Evolutionary conservation across 2,888 invertebrate genomes (phyloP), one percentile per base, ranked within the genome.

Genomic region (Arrhopalites spinosus): DNA sequence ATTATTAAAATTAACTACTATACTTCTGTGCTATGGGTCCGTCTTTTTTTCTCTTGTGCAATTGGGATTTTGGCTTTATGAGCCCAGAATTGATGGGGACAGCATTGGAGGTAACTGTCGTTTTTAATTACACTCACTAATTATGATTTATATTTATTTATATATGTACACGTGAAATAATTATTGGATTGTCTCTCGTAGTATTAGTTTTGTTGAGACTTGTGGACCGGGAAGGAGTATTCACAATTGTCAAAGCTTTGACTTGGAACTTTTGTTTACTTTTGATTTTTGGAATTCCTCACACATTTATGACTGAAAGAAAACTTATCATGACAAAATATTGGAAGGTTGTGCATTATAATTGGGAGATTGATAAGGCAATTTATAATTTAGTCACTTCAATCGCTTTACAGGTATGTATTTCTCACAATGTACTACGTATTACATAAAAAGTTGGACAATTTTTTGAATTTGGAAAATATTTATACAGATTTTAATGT

Each of bases 351-450:
- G 25, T 80, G 25, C 78, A 78, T 47, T 66, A 75, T 66, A 13
- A 63, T 7, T 76, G 74, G 72, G 68, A 77, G 66, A 74, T 78
- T 69, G 80, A 78, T 29, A 78, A 78, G 13, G 72, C 78, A 13
- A 36, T 80, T 15, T 80, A 78, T 68, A 75, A 75, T 45, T 2
- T 75, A 11, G 43, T 74, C 30, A 78, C 78, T 8, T 78, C 74
- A 0, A 0, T 75, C 1, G 68, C 67, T 3, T 59, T 80, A 15
- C 76, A 76, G 73, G 80, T 80, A 30, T 30, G 36, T 11, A 36
- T 36, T 7, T 5, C 29, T 29, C n/a, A 1, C 3, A 63, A 63
- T 3, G 30, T 30, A 64, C 36, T 7, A n/a, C 43, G 13, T 30
- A 5, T 20, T 61, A 61, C 27, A n/a, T 13, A 27, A 25, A n/a